phyloP scores from a whole-genome alignment of 2,797 vertebrate species.

The Malurus splendens region DNA sequence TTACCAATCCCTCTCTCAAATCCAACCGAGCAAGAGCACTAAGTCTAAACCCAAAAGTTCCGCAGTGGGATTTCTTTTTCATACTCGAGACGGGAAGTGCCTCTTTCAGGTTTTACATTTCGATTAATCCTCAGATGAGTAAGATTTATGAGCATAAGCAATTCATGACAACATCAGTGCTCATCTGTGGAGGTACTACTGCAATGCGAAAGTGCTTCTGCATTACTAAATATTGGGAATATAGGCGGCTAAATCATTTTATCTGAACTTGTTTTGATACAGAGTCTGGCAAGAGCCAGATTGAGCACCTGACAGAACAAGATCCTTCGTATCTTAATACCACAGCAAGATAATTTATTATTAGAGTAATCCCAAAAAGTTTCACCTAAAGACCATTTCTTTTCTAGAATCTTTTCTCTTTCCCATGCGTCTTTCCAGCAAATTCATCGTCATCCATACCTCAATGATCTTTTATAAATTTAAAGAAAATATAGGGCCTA shows the following conservation, averaged over 20 bases:
- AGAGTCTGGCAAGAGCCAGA: neutral
- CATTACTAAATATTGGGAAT: neutral
- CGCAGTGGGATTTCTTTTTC: neutral
- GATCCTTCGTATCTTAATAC: neutral
- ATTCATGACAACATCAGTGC: neutral
- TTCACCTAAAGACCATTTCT: neutral
- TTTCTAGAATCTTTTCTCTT: neutral
- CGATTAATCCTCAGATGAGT: neutral
- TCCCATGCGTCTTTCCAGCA: accelerated
- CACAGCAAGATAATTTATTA: neutral
- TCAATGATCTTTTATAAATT: neutral
- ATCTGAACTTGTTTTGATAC: neutral
- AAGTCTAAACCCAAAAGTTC: neutral
- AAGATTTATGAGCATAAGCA: neutral
- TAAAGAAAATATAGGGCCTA: neutral
- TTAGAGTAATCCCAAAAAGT: neutral
- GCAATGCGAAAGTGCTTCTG: conserved; percentile 9
- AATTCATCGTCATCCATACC: neutral
- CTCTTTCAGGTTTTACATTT: neutral
- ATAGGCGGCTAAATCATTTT: neutral
- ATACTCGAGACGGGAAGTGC: neutral
- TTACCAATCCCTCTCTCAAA: neutral
- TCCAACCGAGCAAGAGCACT: neutral
- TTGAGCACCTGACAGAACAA: neutral
- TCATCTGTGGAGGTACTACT: neutral